Base-by-base conservation (phyloP, 2,797 vertebrate species). In the Brachyalestes nurse region DNA sequence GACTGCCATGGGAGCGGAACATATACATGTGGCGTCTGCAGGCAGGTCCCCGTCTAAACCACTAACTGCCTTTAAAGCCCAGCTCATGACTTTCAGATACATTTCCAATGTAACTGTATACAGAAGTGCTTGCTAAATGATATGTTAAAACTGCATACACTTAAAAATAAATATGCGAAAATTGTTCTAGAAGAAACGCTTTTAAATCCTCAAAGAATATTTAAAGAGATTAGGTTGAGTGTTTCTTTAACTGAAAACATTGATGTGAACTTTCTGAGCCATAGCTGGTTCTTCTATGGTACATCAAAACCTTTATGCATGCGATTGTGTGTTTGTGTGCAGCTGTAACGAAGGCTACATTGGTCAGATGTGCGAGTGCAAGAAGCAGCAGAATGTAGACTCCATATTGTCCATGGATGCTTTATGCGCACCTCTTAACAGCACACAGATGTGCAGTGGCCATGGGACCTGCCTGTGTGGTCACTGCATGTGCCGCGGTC, bases 331-430 rank as follows among this genome's bases (percentile, higher is more conserved):
- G 1, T 34, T 9, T 38, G 1, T 65, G 5, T 19, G 28, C 62
- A 65, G 28, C 17, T 65, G 62, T 65, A 34, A 65, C 10, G 62
- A 65, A 65, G 93, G 93, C 40, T 8, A 58, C 21, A 58, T 45
- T 67, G 67, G 58, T 53, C 62, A 61, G 58, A 34, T 6, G 19
- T 79, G 79, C 66, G 61, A 80, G 75, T 57, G 58, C 67, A 62
- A 61, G 17, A 65, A 21, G 49, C 64, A 79, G 57, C 47, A 57
- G 61, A 28, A 72, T 17, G 72, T n/a, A 13, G 79, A 69, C 62
- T 60, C 40, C 72, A 69, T 73, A 57, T n/a, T 70, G 40, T 55
- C 23, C 40, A 62, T 74, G 60, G 70, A 80, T 51, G 51, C 61
- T 49, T 21, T 12, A 40, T 80, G 71, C 21, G 19, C 51, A 34